These are phyloP conservation scores for Saxicola maurus DNA, from an alignment of 2,797 vertebrate genomes.

Conservation along the genomic window DNA sequence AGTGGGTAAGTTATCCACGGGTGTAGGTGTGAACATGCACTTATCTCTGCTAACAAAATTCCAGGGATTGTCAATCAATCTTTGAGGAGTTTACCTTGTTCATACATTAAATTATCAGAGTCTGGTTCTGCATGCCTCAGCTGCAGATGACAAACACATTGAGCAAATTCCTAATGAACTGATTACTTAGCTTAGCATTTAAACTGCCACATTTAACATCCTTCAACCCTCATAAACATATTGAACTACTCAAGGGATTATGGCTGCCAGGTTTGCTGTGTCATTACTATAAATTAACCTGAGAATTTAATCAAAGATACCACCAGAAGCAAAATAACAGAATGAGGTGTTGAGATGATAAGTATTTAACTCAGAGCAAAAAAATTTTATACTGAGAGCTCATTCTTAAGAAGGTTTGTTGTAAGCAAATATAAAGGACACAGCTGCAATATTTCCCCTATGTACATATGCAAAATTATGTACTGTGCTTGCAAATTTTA, in stretches of 20 bases:
- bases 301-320: slow-evolving; percentile 53
- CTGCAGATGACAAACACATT: slow-evolving; percentile 46
- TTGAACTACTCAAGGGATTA: slow-evolving; percentile 56
- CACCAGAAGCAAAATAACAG: not conserved
- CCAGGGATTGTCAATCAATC: not conserved
- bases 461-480: not conserved
- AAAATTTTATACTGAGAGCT: not conserved
- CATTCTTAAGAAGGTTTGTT: not conserved
- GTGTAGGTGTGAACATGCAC: not conserved
- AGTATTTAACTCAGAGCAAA: not conserved
- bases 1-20: not conserved
- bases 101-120: slow-evolving; percentile 22
- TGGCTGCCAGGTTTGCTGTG: slow-evolving; percentile 25
- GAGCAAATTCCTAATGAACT: slow-evolving; percentile 65
- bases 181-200: slow-evolving; percentile 65
- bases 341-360: not conserved
- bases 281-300: slow-evolving; percentile 57
- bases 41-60: not conserved
- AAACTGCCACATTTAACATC: slow-evolving; percentile 59
- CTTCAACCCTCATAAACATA: slow-evolving; percentile 60
- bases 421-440: not conserved
- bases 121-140: not conserved
- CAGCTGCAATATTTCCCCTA: not conserved
- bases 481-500: not conserved
- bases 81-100: slow-evolving; percentile 8